phyloP scores from a whole-genome alignment of 1,140 invertebrate genomes.

The Diorhabda sublineata region DNA sequence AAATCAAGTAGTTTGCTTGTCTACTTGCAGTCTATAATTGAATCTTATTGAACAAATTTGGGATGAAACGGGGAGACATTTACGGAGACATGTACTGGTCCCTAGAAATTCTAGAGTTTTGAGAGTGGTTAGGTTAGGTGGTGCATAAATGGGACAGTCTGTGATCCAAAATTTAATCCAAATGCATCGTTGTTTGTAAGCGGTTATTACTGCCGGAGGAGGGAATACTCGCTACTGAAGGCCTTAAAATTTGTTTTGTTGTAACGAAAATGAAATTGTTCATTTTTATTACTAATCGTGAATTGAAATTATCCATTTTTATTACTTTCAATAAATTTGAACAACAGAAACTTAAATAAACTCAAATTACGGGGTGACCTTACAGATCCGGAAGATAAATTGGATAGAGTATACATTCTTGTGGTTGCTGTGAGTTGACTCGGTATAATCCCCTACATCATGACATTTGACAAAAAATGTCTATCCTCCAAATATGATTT shows the following conservation, averaged over 20 bases:
- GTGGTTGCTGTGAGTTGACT: too few relatives aligned
- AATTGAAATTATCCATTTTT: too few relatives aligned
- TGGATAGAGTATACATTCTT: too few relatives aligned
- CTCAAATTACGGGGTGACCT: too few relatives aligned
- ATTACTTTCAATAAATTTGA: too few relatives aligned
- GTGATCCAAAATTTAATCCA: background rate
- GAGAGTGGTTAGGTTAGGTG: background rate
- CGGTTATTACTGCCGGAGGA: background rate
- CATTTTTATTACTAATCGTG: too few relatives aligned
- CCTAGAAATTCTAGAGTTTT: background rate
- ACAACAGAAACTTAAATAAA: too few relatives aligned
- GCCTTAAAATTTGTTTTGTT: background rate
- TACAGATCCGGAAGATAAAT: too few relatives aligned
- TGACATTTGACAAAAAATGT: too few relatives aligned
- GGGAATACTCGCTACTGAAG: background rate
- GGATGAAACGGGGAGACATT: background rate
- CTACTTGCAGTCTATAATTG: background rate
- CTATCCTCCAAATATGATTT: too few relatives aligned
- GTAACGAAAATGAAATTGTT: too few relatives aligned
- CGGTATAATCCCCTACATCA: too few relatives aligned
- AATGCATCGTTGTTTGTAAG: background rate
- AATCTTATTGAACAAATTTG: background rate
- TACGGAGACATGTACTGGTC: background rate
- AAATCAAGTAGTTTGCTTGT: background rate
- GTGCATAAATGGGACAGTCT: background rate